Evolutionary conservation across 2,113 vertebrate species (phyloP).

Genomic region (Anthoscopus minutus): DNA sequence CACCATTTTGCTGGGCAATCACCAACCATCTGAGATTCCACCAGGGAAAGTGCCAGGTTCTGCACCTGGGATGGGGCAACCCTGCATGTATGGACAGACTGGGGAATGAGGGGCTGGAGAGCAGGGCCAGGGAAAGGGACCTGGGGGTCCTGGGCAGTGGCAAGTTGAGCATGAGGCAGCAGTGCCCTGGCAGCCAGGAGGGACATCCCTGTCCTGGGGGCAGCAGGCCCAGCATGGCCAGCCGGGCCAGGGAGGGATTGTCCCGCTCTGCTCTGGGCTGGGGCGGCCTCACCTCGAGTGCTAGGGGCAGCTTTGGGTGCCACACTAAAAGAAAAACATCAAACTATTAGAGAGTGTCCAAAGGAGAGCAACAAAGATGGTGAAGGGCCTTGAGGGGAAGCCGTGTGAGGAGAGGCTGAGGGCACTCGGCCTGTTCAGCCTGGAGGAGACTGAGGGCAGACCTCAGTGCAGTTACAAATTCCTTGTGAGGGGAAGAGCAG

Average conservation of each 20-base stretch:
- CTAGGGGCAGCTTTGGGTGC: neutral
- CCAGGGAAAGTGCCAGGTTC: neutral
- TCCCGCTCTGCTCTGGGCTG: neutral
- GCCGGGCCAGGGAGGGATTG: neutral
- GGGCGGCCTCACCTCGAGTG: neutral
- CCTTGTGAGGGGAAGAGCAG: neutral
- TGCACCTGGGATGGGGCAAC: neutral
- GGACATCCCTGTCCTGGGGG: neutral
- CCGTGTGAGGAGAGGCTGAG: neutral
- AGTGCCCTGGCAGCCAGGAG: neutral
- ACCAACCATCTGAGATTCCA: neutral
- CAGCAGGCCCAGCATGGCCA: neutral
- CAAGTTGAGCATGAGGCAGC: neutral
- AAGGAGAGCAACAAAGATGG: rapidly evolving
- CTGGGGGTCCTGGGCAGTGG: neutral
- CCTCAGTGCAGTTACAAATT: neutral
- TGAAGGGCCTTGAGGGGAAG: neutral
- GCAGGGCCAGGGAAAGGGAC: neutral
- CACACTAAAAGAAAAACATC: neutral
- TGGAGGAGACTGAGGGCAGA: neutral
- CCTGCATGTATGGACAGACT: neutral
- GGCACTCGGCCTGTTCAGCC: neutral
- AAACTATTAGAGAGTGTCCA: neutral
- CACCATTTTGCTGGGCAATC: neutral
- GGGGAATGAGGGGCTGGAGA: neutral